Base-by-base conservation (phyloP, 2,113 vertebrate species). In the Ptilorrhoa leucosticta region DNA sequence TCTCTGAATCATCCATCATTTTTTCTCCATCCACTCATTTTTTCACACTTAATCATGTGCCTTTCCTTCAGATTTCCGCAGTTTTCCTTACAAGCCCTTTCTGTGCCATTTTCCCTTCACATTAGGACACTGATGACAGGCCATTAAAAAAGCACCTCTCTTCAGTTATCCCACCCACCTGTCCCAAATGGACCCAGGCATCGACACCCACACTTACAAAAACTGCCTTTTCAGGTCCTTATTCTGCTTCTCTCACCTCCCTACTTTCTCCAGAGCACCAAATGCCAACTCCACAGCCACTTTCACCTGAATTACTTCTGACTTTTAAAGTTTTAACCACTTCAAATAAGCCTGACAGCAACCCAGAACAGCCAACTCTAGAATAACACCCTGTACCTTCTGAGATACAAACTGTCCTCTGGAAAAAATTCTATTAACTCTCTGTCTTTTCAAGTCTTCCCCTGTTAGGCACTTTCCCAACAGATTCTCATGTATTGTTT, bases 11-110 rank as follows among this genome's bases (percentile, higher is more conserved):
- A 90, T 68, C 65, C 45, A 23, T 90, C 19, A 3, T 71, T 82
- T 93, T 64, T 82, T n/a, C 78, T 64, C 65, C n/a, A 48, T 87
- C 40, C 73, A 47, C 77, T 94, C 92, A 71, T 82, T 77, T 95
- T 90, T 85, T 90, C 88, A 79, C 84, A 90, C 73, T 92, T 94
- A 96, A 95, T 96, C 79, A 92, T 70, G 58, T 61, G 71, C 48
- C 31, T 87, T 90, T 86, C 88, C 83, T 90, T 83, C 64, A 79
- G 51, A 35, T 58, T 93, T 88, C 79, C 7, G 27, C 47, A 45
- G 75, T 77, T 94, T 77, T 83, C 95, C 72, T 81, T 58, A 57
- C 21, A 77, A 90, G 50, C 66, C 83, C 75, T 61, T 1, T 0
- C 63, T 45, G 22, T 64, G 40, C 50, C 30, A 63, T 85, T 88